Evolutionary conservation across 2,888 invertebrate species (phyloP).

Genomic region (Leptothorax acervorum): DNA sequence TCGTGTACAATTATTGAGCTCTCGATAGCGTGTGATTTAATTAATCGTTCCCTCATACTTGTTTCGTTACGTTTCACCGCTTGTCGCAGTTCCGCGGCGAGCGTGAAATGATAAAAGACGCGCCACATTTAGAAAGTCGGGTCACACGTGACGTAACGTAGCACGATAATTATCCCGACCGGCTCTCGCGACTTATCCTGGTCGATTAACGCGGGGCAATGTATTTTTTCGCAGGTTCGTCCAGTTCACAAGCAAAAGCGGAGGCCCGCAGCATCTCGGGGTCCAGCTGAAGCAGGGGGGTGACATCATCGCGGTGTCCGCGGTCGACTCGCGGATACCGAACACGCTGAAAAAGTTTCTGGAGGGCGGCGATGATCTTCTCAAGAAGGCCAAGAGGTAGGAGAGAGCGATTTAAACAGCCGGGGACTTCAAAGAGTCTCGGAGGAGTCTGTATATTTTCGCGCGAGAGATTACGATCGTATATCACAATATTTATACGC

Average conservation of each 20-base stretch:
- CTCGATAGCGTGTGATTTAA: background rate
- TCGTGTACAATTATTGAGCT: background rate
- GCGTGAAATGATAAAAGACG: background rate
- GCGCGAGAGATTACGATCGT: background rate
- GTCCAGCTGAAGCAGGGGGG: conserved; percentile 89
- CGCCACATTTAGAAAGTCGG: conserved; percentile 26
- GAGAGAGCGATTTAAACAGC: conserved; percentile 8
- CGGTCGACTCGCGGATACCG: conserved; percentile 87
- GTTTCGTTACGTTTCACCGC: background rate
- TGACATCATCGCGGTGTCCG: conserved; percentile 89
- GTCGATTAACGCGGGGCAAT: conserved; percentile 18
- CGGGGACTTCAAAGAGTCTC: background rate
- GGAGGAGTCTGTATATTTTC: background rate
- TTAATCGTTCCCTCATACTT: background rate
- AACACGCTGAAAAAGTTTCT: conserved; percentile 87
- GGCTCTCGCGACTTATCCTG: background rate
- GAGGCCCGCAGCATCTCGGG: conserved; percentile 89
- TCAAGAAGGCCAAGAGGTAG: conserved; percentile 87
- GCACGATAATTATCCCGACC: background rate
- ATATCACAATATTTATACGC: background rate
- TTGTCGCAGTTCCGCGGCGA: background rate
- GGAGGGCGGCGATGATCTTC: conserved; percentile 85
- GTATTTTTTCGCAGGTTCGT: conserved; percentile 87
- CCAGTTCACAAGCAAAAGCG: conserved; percentile 89
- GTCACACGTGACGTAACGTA: background rate